These are phyloP conservation scores for Phalangium opilio DNA, from an alignment of 2,888 invertebrate genomes.

Conservation along the genomic window DNA sequence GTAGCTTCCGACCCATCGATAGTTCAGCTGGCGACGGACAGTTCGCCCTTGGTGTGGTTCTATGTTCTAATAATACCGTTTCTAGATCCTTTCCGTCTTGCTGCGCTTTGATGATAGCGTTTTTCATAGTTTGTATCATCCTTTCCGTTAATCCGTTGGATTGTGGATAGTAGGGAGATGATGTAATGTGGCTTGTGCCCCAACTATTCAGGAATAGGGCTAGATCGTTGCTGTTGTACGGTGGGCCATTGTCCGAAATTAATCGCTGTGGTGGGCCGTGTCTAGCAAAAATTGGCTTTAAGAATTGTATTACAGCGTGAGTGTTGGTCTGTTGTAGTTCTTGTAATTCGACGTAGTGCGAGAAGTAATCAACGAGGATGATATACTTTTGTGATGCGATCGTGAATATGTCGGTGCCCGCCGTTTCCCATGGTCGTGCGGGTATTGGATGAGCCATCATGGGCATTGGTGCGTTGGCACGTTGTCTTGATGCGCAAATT, in stretches of 20 bases:
- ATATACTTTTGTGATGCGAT: too few species aligned
- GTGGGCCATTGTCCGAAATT: conserved; percentile 1
- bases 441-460: not conserved
- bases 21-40: too few species aligned
- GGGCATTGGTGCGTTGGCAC: not conserved
- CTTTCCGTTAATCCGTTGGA: conserved; percentile 2
- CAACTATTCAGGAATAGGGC: not conserved
- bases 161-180: too few species aligned
- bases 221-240: not conserved
- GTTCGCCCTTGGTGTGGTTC: too few species aligned
- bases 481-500: too few species aligned
- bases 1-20: too few species aligned
- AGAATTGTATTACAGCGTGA: conserved; percentile 1
- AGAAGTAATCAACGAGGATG: too few species aligned
- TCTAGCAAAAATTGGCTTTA: conserved; percentile 4
- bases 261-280: conserved; percentile 1
- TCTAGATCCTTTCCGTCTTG: conserved; percentile 2
- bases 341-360: too few species aligned
- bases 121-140: not conserved
- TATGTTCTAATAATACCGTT: conserved; percentile 4
- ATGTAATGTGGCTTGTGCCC: too few species aligned
- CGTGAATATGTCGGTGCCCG: too few species aligned
- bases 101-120: conserved; percentile 2
- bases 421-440: too few species aligned
- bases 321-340: not conserved